Conservation (phyloP, 2,888 invertebrate species). For the Callyntrura guangdongensis region DNA sequence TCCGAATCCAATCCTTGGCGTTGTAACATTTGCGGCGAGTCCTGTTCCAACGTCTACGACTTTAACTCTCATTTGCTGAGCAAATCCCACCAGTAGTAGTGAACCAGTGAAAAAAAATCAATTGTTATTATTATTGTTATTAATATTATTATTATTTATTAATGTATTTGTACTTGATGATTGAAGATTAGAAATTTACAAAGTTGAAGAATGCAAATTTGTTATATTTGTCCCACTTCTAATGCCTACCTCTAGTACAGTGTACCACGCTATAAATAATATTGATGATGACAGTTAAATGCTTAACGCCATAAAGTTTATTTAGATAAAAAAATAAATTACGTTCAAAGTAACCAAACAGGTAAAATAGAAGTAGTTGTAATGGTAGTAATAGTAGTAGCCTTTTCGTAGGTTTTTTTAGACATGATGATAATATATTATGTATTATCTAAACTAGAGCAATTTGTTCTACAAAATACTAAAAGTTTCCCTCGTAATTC, state of each 20-base stretch:
- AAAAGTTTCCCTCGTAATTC: too few relatives aligned
- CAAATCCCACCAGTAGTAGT: slow-evolving; percentile 97
- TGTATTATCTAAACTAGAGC: too few relatives aligned
- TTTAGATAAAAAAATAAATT: slow-evolving; percentile 14
- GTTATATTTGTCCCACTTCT: slow-evolving; percentile 28
- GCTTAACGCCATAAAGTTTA: slow-evolving; percentile 53
- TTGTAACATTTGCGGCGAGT: slow-evolving; percentile 98
- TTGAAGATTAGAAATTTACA: too few relatives aligned
- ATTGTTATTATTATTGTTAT: not conserved
- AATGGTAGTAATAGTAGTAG: not conserved
- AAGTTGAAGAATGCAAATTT: too few relatives aligned
- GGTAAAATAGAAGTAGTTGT: too few relatives aligned
- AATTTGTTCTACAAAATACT: too few relatives aligned
- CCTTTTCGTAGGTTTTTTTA: too few relatives aligned
- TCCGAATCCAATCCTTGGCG: slow-evolving; percentile 99
- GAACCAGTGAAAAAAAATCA: too few relatives aligned
- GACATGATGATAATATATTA: too few relatives aligned
- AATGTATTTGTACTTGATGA: not conserved
- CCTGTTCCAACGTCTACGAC: slow-evolving; percentile 97
- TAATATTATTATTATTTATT: slow-evolving; percentile 10
- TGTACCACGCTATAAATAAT: slow-evolving; percentile 32
- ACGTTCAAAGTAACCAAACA: slow-evolving; percentile 50
- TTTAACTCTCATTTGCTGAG: slow-evolving; percentile 98
- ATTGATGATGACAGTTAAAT: not conserved
- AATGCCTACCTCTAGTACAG: slow-evolving; percentile 6